Base-by-base conservation (phyloP, 2,797 vertebrate species). In the Botia almorhae region DNA sequence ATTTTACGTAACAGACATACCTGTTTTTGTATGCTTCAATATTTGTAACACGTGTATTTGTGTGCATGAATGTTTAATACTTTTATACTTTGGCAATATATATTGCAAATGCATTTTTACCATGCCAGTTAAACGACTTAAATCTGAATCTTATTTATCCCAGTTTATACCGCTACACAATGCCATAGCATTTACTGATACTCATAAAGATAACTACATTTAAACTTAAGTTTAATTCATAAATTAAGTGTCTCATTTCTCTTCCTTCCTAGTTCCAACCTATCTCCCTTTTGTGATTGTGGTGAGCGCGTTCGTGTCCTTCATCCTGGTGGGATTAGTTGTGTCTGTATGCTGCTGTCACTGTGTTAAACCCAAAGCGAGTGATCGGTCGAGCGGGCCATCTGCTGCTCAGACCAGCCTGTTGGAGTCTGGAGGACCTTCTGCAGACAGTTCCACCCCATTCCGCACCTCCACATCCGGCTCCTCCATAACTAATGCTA, bases 221-320 rank as follows among this genome's bases (percentile, higher is more conserved):
- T 4, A 39, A 39, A 39, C 6, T 7, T 7, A 39, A 39, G 55
- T 12, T 10, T 53, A 53, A 13, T 56, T 56, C 53, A 39, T n/a
- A 2, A 65, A 75, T 65, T 51, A 7, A 39, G 1, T 60, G 5
- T 69, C 0, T 50, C 6, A 60, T 33, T 65, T 71, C n/a, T 76
- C 14, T 33, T 64, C 0, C 11, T 74, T 50, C 43, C 33, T 82
- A 93, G 92, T 92, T 81, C 92, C 92, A 0, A 86, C 85, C 0
- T 93, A 92, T 74, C 80, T 93, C 39, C 92, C 92, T 0, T 92
- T 93, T 83, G 87, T 93, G 21, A 91, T 93, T 0, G 88, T 92
- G 21, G 86, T 87, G 4, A 87, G 89, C 0, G 14, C 89, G 0
- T 92, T 93, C 21, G 84, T 92, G 76, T 89, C 85, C 0, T 92